Percentiles rank a stretch among this genome's conserved stretches.
Evolutionary conservation across 1,140 invertebrate species (phyloP).

Genomic region (Ladona fulva): DNA sequence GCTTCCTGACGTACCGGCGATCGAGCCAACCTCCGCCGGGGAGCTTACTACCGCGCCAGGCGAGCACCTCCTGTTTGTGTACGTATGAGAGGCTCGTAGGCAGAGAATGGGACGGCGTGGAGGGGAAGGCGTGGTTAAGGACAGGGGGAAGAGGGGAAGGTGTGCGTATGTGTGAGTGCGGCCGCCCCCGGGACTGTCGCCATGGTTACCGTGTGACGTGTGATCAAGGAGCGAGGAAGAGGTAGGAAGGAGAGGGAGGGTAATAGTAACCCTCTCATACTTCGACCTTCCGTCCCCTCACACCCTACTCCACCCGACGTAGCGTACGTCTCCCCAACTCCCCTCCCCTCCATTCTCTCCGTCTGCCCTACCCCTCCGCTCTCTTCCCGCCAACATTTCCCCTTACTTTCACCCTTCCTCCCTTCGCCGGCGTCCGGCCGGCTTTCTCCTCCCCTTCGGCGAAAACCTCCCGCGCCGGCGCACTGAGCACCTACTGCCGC

Average conservation of each 20-base stretch:
- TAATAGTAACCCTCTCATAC: not conserved
- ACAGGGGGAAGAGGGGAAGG: not conserved
- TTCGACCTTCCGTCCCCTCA: not conserved
- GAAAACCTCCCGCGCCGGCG: not conserved
- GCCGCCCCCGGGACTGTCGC: not conserved
- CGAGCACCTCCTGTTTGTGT: not conserved
- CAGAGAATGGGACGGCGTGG: not conserved
- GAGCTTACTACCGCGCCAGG: not conserved
- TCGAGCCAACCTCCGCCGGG: not conserved
- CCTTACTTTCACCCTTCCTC: not conserved
- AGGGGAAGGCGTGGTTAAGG: not conserved
- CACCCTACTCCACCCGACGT: not conserved
- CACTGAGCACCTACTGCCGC: conserved; percentile 1
- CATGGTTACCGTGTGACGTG: conserved; percentile 6
- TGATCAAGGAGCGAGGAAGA: conserved; percentile 7
- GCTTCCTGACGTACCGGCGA: not conserved
- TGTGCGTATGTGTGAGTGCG: not conserved
- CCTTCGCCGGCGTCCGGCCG: not conserved
- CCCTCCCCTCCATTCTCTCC: not conserved
- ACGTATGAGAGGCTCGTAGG: not conserved
- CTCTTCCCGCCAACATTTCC: not conserved
- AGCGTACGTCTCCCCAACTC: not conserved
- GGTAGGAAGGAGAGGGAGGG: not conserved
- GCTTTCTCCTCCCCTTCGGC: not conserved
- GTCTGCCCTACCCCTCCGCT: not conserved